phyloP scores from a whole-genome alignment of 2,888 invertebrate genomes.

The Cepaea hortensis region DNA sequence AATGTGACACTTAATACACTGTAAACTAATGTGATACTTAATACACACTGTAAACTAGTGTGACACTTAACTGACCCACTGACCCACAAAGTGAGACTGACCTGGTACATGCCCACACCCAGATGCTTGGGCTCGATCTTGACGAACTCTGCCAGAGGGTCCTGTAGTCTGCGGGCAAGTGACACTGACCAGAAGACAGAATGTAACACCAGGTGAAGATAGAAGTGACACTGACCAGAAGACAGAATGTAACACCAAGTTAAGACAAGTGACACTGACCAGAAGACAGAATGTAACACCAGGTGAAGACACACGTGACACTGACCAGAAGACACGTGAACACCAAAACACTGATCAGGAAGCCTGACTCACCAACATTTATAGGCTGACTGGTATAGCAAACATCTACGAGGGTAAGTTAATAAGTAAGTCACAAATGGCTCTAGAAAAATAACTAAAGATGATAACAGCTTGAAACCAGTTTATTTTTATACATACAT shows the following conservation, averaged over 20 bases:
- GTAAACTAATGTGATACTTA: no score
- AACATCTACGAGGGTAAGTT: no score
- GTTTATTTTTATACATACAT: no score
- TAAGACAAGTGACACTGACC: background rate
- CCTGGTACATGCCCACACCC: conserved; percentile 93
- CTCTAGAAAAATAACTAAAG: no score
- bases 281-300: background rate
- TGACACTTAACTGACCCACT: background rate
- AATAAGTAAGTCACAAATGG: no score
- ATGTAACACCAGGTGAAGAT: background rate
- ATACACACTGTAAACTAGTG: no score
- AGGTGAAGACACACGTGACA: background rate
- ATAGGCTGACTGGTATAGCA: no score
- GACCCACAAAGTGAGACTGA: conserved; percentile 46
- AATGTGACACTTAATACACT: no score
- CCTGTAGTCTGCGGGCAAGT: conserved; percentile 90
- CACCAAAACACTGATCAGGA: background rate
- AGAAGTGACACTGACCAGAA: background rate
- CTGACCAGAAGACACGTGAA: background rate
- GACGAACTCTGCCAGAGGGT: conserved; percentile 92
- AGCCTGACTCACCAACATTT: background rate
- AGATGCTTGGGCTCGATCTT: conserved; percentile 95
- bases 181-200: conserved; percentile 73
- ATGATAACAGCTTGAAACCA: no score
- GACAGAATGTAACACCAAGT: background rate